Conservation (phyloP, 2,888 invertebrate species). For the Pterostichus niger region DNA sequence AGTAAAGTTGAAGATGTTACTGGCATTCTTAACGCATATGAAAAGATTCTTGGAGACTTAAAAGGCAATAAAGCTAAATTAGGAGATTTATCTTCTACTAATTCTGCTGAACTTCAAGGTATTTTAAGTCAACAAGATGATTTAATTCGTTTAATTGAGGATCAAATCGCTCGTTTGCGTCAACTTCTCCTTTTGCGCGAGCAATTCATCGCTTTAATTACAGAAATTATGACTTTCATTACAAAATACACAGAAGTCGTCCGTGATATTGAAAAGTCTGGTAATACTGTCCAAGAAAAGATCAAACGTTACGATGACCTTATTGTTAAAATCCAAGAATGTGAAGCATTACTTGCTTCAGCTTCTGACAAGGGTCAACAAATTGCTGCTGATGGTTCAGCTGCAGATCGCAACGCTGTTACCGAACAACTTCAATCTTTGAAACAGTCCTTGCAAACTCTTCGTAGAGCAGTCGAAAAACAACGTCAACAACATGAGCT, state of each 20-base stretch:
- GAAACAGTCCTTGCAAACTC: conserved; percentile 89
- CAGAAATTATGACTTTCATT: conserved; percentile 93
- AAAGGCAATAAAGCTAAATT: conserved; percentile 89
- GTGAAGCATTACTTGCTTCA: conserved; percentile 91
- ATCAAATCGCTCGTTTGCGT: conserved; percentile 89
- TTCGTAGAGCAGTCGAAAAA: conserved; percentile 90
- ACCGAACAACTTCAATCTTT: conserved; percentile 92
- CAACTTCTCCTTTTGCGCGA: conserved; percentile 90
- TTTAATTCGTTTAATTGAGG: conserved; percentile 90
- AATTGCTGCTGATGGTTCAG: conserved; percentile 93
- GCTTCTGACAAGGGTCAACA: conserved; percentile 96
- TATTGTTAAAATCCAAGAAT: conserved; percentile 92
- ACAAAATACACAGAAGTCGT: conserved; percentile 92
- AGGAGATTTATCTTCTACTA: conserved; percentile 87
- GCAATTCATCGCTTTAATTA: conserved; percentile 91
- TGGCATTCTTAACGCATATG: conserved; percentile 88
- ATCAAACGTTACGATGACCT: conserved; percentile 93
- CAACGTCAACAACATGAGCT: conserved; percentile 93
- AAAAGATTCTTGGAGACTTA: conserved; percentile 87
- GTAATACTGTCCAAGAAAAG: conserved; percentile 90
- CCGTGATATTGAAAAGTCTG: conserved; percentile 90
- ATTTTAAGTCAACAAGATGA: conserved; percentile 92
- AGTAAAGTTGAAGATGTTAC: conserved; percentile 93
- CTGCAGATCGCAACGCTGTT: conserved; percentile 91
- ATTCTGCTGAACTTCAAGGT: conserved; percentile 88